Evolutionary conservation across 2,888 invertebrate genomes (phyloP).

Genomic region (Pammene aurita): DNA sequence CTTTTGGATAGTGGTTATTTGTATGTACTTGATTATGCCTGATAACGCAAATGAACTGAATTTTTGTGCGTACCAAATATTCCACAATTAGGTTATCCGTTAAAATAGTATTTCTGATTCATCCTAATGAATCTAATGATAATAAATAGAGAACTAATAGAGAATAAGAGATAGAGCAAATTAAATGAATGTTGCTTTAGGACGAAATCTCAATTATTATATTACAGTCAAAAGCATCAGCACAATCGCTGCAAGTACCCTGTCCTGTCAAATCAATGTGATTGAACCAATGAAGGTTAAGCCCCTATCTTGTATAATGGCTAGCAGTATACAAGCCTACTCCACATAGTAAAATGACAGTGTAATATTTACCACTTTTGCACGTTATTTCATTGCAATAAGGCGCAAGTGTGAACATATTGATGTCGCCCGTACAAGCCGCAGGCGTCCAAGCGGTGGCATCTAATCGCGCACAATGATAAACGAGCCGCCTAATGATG

Average conservation of each 20-base stretch:
- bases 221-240: background rate
- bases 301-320: background rate
- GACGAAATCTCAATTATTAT: background rate
- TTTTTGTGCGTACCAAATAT: too few species aligned
- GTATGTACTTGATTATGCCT: too few species aligned
- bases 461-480: slow-evolving; percentile 45
- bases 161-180: too few species aligned
- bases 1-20: background rate
- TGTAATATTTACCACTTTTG: background rate
- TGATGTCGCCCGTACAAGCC: background rate
- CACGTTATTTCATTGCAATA: background rate
- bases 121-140: too few species aligned
- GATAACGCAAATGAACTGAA: background rate
- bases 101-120: too few species aligned
- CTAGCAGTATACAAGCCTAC: background rate
- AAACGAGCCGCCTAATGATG: slow-evolving; percentile 52
- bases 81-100: too few species aligned
- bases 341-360: background rate
- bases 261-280: background rate
- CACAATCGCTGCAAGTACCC: background rate
- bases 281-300: slow-evolving; percentile 10
- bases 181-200: too few species aligned
- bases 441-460: slow-evolving; percentile 35
- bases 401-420: background rate
- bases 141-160: too few species aligned